phyloP scores from a whole-genome alignment of 2,797 vertebrate genomes.

The Eupleurogrammus muticus region DNA sequence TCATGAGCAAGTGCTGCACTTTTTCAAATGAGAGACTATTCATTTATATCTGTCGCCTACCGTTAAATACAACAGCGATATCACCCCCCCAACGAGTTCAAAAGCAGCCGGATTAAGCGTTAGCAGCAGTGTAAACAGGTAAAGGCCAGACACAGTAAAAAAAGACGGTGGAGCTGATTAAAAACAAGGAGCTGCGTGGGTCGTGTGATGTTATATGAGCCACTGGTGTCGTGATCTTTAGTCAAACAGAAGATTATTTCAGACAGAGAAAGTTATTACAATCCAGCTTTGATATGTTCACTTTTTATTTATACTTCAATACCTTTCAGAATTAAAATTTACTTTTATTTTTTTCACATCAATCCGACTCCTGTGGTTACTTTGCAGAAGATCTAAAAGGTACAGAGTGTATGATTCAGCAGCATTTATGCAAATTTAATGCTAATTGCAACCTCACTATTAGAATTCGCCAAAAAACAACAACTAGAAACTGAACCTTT shows the following conservation, averaged over 20 bases:
- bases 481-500: too few species aligned
- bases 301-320: too few species aligned
- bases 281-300: neutral
- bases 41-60: too few species aligned
- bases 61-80: neutral
- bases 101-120: neutral
- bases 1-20: neutral
- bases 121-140: neutral
- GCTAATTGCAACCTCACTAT: too few species aligned
- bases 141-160: conserved; percentile 3
- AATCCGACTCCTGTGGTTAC: too few species aligned
- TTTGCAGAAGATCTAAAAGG: too few species aligned
- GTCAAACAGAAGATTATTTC: neutral
- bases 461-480: too few species aligned
- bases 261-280: neutral
- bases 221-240: neutral
- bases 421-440: too few species aligned
- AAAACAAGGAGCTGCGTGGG: conserved; percentile 10
- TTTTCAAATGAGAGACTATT: too few species aligned
- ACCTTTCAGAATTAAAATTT: too few species aligned
- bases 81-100: neutral
- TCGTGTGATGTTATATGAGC: neutral
- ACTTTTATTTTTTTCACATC: too few species aligned
- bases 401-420: too few species aligned
- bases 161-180: conserved; percentile 14